Evolutionary conservation across 1,140 invertebrate genomes (phyloP).

Genomic region (Drosophila pectinifera): DNA sequence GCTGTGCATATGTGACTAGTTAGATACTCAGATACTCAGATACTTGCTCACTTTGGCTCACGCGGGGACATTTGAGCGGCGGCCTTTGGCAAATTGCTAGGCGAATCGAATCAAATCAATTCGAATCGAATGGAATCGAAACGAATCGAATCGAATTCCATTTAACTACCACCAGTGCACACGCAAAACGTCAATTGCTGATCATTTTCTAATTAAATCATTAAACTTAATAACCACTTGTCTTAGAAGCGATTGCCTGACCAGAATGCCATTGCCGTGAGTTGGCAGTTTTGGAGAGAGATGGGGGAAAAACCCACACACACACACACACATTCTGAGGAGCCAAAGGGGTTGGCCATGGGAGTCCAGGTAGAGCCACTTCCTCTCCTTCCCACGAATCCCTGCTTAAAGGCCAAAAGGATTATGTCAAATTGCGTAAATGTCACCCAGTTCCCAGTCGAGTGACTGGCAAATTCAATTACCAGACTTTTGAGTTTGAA

Average conservation of each 20-base stretch:
- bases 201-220: constrained; percentile 77
- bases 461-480: constrained; percentile 47
- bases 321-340: neutral
- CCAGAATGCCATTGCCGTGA: constrained; percentile 41
- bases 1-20: constrained; percentile 14
- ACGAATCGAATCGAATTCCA: constrained; percentile 51
- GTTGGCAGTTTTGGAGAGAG: neutral
- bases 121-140: constrained; percentile 26
- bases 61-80: constrained; percentile 19
- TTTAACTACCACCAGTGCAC: constrained; percentile 40
- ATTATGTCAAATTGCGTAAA: constrained; percentile 64
- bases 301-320: neutral
- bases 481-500: constrained; percentile 8
- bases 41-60: neutral
- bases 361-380: constrained; percentile 22
- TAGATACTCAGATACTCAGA: constrained; percentile 1
- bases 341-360: constrained; percentile 18
- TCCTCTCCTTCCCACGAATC: constrained; percentile 1
- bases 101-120: constrained; percentile 35
- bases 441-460: constrained; percentile 10
- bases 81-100: constrained; percentile 53
- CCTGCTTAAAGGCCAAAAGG: constrained; percentile 49
- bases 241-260: constrained; percentile 18
- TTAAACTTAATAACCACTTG: constrained; percentile 68
- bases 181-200: constrained; percentile 52